phyloP scores from a whole-genome alignment of 2,113 vertebrate species.

The Sinosuthora webbiana region DNA sequence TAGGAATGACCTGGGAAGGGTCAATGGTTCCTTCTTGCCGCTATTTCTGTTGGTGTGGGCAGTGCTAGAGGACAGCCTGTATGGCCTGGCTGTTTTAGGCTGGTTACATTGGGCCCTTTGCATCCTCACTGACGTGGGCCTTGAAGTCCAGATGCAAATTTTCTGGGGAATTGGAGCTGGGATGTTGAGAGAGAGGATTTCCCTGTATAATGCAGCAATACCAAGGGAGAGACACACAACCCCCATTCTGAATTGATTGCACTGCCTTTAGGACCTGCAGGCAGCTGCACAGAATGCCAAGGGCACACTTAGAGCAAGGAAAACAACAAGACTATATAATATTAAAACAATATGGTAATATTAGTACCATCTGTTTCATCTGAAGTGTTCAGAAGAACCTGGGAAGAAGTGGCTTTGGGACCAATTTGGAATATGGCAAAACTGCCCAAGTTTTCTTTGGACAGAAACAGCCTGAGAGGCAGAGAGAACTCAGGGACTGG shows the following conservation, averaged over 20 bases:
- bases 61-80: background rate
- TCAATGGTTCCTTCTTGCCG: rapidly evolving
- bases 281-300: background rate
- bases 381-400: background rate
- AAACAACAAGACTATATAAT: background rate
- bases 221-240: background rate
- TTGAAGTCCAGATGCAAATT: background rate
- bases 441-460: background rate
- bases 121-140: background rate
- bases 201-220: background rate
- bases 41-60: background rate
- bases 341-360: background rate
- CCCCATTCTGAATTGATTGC: background rate
- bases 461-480: background rate
- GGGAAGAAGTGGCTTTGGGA: background rate
- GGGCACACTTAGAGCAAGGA: background rate
- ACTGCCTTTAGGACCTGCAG: background rate
- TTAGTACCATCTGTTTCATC: background rate
- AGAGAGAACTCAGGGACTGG: background rate
- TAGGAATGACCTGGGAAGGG: background rate
- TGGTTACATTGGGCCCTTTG: background rate
- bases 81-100: background rate
- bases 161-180: background rate
- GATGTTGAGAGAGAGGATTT: background rate
- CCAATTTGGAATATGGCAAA: background rate